phyloP scores from a whole-genome alignment of 2,797 vertebrate species.

The Cryptoblepharus egeriae region DNA sequence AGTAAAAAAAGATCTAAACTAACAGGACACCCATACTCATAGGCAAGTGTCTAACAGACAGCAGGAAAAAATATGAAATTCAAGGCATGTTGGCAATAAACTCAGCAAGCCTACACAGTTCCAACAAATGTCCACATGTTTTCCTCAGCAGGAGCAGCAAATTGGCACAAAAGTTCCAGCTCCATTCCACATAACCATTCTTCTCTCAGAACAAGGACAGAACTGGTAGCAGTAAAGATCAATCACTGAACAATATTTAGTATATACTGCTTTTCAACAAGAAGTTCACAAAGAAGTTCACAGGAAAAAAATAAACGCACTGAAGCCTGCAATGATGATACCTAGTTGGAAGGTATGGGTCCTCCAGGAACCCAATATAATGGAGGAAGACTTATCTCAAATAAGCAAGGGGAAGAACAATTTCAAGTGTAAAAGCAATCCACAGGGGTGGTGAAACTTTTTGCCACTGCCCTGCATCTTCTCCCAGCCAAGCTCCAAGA shows the following conservation, averaged over 20 bases:
- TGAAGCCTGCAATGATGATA: neutral
- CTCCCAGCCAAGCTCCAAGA: neutral
- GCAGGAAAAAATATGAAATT: neutral
- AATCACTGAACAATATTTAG: too few relatives aligned
- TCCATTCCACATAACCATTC: slow-evolving; percentile 14
- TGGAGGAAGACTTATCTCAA: neutral
- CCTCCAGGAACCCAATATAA: neutral
- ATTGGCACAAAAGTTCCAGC: slow-evolving; percentile 11
- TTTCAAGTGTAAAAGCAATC: neutral
- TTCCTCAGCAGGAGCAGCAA: neutral
- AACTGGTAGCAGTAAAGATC: neutral
- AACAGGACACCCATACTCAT: neutral
- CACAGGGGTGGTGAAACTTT: too few relatives aligned
- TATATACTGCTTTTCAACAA: too few relatives aligned
- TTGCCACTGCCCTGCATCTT: too few relatives aligned
- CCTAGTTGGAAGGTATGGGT: neutral
- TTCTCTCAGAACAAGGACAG: neutral
- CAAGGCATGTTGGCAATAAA: neutral
- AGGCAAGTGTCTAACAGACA: neutral
- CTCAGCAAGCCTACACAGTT: neutral
- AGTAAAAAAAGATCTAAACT: too few relatives aligned
- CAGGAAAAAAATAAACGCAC: too few relatives aligned
- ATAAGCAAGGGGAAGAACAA: neutral
- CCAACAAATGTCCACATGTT: neutral
- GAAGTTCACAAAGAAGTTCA: too few relatives aligned